Base-by-base conservation (phyloP, 1,140 invertebrate genomes). In the Amyelois transitella region DNA sequence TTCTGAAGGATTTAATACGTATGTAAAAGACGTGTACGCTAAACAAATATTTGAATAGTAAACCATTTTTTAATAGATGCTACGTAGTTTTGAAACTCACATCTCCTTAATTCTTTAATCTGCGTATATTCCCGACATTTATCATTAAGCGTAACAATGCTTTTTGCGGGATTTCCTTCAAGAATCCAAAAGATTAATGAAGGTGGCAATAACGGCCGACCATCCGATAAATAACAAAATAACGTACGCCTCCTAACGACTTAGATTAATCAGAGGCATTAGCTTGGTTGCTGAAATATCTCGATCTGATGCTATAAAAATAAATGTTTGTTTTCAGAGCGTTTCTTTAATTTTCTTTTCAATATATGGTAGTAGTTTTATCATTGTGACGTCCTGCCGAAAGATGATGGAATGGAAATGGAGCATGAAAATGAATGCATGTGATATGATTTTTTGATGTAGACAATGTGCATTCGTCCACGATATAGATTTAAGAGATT, bases 201-300 rank as follows among this genome's bases (percentile, higher is more conserved):
- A 80, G 67, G 77, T 75, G 74, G 79, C 77, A 82, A 80, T 82
- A 82, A 77, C 71, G 72, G 38, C 69, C 64, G 68, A 71, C 79
- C 79, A 75, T 70, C 75, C 69, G 79, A 82, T 82, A 82, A 82
- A 82, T 82, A 80, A 82, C 75, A 69, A 78, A 76, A 82, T 77
- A 82, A 80, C 73, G 69, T 63, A 77, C 72, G 66, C 60, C 60
- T 17, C 63, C 61, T 76, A 76, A 76, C 66, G 72, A 79, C 68
- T 71, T 44, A 68, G 73, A 80, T 79, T 81, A 81, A 78, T 80
- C 77, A 74, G 72, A 57, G 72, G 69, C 62, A 75, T 77, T 71
- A 71, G 57, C 58, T 49, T 21, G 5, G n/a, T 14, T 32, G 25
- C 25, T 38, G 32, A 38, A 38, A 38, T 38, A 38, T 38, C 32